Evolutionary conservation across 1,140 invertebrate genomes (phyloP).

Genomic region (Caenorhabditis inopinata): DNA sequence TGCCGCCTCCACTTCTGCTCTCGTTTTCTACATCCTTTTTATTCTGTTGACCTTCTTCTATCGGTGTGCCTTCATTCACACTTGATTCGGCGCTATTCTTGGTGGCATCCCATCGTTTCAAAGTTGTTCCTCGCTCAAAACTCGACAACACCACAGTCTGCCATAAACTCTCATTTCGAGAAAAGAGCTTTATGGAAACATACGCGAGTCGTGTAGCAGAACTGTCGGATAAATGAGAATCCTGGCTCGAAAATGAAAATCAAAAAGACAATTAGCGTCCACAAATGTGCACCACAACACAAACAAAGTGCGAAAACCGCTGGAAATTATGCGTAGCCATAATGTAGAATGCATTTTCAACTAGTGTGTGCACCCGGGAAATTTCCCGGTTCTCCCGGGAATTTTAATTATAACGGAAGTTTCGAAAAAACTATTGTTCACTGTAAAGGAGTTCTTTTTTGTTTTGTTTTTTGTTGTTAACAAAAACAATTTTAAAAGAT

Average conservation of each 20-base stretch:
- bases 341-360: too few relatives aligned
- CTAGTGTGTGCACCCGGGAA: too few relatives aligned
- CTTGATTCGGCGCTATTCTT: too few relatives aligned
- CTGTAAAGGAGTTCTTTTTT: too few relatives aligned
- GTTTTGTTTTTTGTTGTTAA: too few relatives aligned
- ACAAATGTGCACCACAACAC: background rate
- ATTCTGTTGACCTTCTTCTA: background rate
- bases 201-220: background rate
- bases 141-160: background rate
- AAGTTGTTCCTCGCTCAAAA: constrained; percentile 5
- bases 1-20: too few relatives aligned
- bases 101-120: background rate
- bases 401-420: too few relatives aligned
- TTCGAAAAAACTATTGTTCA: too few relatives aligned
- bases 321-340: too few relatives aligned
- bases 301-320: background rate
- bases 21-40: background rate
- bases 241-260: background rate
- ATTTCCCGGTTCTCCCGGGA: too few relatives aligned
- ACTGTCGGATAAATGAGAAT: background rate
- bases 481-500: too few relatives aligned
- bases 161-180: background rate
- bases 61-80: too few relatives aligned
- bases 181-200: background rate
- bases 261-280: background rate